These are phyloP conservation scores for Sinotaia quadrata DNA, from an alignment of 2,888 invertebrate genomes.

Conservation along the genomic window DNA sequence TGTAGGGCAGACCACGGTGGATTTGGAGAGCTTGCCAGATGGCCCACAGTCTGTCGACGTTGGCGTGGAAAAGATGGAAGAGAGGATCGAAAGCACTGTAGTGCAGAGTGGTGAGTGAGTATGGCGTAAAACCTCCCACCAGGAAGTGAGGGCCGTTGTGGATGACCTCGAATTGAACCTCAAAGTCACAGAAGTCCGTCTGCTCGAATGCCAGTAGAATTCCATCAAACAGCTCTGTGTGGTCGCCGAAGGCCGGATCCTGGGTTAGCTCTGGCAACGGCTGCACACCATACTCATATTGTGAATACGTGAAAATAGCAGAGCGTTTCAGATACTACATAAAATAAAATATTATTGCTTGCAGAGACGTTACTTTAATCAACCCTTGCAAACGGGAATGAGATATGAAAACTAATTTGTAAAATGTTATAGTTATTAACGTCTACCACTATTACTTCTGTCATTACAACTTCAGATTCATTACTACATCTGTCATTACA, in stretches of 20 bases:
- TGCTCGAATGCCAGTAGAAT: background rate
- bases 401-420: too few relatives aligned
- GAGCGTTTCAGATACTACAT: too few relatives aligned
- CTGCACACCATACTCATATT: background rate
- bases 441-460: too few relatives aligned
- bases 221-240: background rate
- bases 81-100: conserved; percentile 2
- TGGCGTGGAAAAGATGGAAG: background rate
- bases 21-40: background rate
- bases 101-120: background rate
- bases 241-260: background rate
- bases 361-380: too few relatives aligned
- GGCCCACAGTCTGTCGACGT: background rate
- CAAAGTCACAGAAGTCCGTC: conserved; percentile 2
- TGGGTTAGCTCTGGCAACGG: background rate
- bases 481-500: too few relatives aligned
- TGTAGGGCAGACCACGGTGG: conserved; percentile 30
- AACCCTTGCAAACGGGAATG: too few relatives aligned
- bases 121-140: background rate
- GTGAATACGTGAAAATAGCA: too few relatives aligned
- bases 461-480: too few relatives aligned
- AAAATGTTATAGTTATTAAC: too few relatives aligned
- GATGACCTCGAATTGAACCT: conserved; percentile 35
- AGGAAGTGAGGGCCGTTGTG: background rate
- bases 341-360: too few relatives aligned